phyloP scores from a whole-genome alignment of 1,140 invertebrate species.

The Cherax quadricarinatus region DNA sequence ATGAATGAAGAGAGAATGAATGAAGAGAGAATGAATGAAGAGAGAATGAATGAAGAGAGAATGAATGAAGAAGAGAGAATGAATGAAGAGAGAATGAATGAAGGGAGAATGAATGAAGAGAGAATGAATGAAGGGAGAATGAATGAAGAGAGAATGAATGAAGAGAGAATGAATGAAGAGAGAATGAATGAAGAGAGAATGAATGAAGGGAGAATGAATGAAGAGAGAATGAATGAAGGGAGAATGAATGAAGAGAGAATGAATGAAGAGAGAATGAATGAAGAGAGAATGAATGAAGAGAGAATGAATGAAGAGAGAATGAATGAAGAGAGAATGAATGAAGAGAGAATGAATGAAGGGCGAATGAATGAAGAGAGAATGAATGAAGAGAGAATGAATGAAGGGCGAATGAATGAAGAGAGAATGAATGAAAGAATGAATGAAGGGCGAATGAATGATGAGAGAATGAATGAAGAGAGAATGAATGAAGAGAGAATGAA shows the following conservation, averaged over 20 bases:
- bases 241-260: too few species aligned
- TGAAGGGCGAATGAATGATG: too few species aligned
- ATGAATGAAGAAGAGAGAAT: too few species aligned
- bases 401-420: conserved; percentile 18
- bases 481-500: background rate
- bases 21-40: background rate
- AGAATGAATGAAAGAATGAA: too few species aligned
- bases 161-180: conserved; percentile 24
- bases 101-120: conserved; percentile 21
- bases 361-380: conserved; percentile 8
- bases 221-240: too few species aligned
- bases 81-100: background rate
- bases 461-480: conserved; percentile 1
- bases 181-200: too few species aligned
- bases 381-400: background rate
- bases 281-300: background rate
- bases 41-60: conserved; percentile 21
- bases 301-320: conserved; percentile 5
- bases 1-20: background rate
- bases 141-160: background rate
- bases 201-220: conserved; percentile 12
- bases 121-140: too few species aligned
- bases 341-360: background rate
- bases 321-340: background rate
- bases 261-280: conserved; percentile 16